Evolutionary conservation across 2,797 vertebrate species (phyloP).

Genomic region (Zenarchopterus dispar): DNA sequence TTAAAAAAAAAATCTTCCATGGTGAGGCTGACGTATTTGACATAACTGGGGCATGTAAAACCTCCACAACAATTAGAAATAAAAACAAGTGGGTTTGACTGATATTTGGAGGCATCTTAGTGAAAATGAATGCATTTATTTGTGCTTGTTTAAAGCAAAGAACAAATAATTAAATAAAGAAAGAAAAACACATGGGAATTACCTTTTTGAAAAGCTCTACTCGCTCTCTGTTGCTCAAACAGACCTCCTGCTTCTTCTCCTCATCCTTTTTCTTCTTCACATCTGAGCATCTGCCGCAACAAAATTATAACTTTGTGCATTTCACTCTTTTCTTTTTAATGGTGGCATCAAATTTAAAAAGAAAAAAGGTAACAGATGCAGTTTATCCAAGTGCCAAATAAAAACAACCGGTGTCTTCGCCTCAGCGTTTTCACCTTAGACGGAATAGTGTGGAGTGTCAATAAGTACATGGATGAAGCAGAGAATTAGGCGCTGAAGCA

Average conservation of each 20-base stretch:
- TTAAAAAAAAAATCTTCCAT: neutral
- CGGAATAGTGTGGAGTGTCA: conserved; percentile 17
- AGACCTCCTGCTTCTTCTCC: conserved; percentile 82
- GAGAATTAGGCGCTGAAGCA: neutral
- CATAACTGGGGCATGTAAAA: neutral
- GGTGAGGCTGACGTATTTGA: neutral
- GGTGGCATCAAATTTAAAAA: too few species aligned
- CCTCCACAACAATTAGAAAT: neutral
- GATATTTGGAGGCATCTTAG: neutral
- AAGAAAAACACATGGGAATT: neutral
- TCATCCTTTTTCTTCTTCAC: conserved; percentile 63
- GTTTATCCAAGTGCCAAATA: too few species aligned
- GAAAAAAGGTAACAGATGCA: too few species aligned
- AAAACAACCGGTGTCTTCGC: too few species aligned
- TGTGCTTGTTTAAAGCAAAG: neutral
- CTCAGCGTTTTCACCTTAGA: too few species aligned
- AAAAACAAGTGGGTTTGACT: neutral
- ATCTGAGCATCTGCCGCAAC: too few species aligned
- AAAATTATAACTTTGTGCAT: too few species aligned
- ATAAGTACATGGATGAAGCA: conserved; percentile 26
- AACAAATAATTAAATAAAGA: too few species aligned
- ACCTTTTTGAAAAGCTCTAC: conserved; percentile 93
- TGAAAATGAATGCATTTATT: neutral
- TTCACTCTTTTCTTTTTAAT: too few species aligned
- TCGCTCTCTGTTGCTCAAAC: conserved; percentile 86